Base-by-base conservation (phyloP, 1,140 invertebrate species). In the Calephelis nemesis region DNA sequence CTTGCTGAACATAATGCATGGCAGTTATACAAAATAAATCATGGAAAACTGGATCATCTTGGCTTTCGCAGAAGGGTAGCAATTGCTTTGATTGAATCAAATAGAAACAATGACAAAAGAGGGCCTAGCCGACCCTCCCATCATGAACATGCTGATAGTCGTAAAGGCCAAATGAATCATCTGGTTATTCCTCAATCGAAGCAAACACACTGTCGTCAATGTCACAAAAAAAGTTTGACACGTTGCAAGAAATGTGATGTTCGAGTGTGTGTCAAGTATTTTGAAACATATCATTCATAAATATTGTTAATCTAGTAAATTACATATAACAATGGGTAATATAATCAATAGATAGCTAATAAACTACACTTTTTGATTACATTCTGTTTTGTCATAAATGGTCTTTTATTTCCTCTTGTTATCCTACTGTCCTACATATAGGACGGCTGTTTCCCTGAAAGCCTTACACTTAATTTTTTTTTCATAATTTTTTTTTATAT, bases 201-300 rank as follows among this genome's bases (percentile, higher is more conserved):
- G 75, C 74, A 74, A 76, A 78, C 76, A 76, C 76, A 60, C 70
- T 78, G 76, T 74, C 74, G 78, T 78, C 78, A 81, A 76, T 79
- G 78, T 81, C 76, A 78, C 74, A 81, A 81, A 78, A 78, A 78
- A 78, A 78, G 78, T 78, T 78, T 78, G 76, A 77, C 75, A 72
- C 73, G 76, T 72, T 79, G 77, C 77, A 75, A 76, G 71, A 75
- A 79, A 79, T 79, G 77, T 77, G 75, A 79, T 75, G 73, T 79
- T 75, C 71, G 72, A 74, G 77, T 74, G 68, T 74, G 71, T 77
- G 72, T 77, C 71, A 75, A 79, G 72, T 79, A 72, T 76, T 79
- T 77, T 69, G 62, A 63, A 67, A 67, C 70, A 67, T 71, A 67
- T 71, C 72, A 70, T 74, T 74, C 69, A 74, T 74, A 70, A 74